Base-by-base conservation (phyloP, 2,888 invertebrate genomes). In the Andrena hattorfiana region DNA sequence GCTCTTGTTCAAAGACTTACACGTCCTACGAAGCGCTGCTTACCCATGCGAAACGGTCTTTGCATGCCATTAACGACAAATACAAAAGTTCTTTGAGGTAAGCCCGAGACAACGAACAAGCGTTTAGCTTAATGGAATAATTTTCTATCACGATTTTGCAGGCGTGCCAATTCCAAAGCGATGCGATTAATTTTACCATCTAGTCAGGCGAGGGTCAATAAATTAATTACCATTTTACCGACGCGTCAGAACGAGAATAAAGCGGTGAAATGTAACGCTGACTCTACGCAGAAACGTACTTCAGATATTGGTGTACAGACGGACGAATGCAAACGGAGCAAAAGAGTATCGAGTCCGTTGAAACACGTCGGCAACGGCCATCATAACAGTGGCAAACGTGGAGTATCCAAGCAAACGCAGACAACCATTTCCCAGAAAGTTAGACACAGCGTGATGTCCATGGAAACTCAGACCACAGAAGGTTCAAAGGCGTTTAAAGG, bases 1-100 rank as follows among this genome's bases (percentile, higher is more conserved):
- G 94, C 76, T 88, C 89, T 5, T 94, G 94, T 79, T 85, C 90
- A 0, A 92, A 92, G 80, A 87, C 84, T 7, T 94, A 94, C 62
- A 90, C 85, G n/a, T 92, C 93, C 5, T 93, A 94, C 64, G 94
- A 94, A 84, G 94, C 94, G 2, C 86, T 94, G 5, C 91, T 94
- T 2, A 94, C 94, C 2, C 94, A 94, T 79, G 93, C 93, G 2
- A 94, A 94, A 84, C 86, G 94, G 69, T 84, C 89, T 10, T 86
- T 88, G 1, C 94, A 94, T 69, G 72, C 75, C n/a, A 83, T 94
- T 49, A 92, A 93, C 64, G 88, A 92, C 35, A 94, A 93, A 74
- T 93, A 93, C 63, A 93, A 91, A 82, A 88, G 81, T 69, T 85
- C 84, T n/a, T 74, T 89, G 0, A 90, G 86, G 93, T 93, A 87